Percentiles rank a stretch among this genome's conserved stretches.
Conservation (phyloP, 2,113 vertebrate species). For the Dromiciops gliroides region DNA sequence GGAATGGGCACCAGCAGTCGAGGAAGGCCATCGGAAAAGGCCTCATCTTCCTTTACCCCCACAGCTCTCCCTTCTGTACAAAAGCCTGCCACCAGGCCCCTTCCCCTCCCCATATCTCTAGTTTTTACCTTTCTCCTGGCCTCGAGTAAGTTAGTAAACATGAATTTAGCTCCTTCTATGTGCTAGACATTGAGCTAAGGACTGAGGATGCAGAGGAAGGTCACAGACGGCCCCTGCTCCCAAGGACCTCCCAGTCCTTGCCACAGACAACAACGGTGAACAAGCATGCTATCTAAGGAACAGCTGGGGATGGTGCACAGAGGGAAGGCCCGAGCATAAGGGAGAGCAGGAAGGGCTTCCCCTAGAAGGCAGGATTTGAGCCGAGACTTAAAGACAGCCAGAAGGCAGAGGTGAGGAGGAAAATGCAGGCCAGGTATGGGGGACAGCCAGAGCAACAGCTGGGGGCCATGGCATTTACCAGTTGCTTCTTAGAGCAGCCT, state of each 20-base stretch:
- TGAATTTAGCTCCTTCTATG: neutral
- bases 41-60: neutral
- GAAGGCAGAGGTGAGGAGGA: neutral
- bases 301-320: neutral
- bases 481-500: conserved; percentile 1
- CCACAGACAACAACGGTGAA: neutral
- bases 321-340: too few species aligned
- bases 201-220: neutral
- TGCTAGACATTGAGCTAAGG: neutral
- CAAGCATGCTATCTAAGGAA: too few species aligned
- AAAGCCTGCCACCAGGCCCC: neutral
- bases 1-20: neutral
- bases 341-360: neutral
- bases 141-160: neutral
- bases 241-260: neutral
- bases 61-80: neutral
- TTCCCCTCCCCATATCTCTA: neutral
- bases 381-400: too few species aligned
- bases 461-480: neutral
- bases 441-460: neutral
- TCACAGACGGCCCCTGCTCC: neutral
- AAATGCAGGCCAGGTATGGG: neutral
- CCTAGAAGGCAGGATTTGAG: neutral
- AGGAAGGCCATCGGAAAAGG: neutral
- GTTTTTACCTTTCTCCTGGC: neutral